Conservation (phyloP, 2,888 invertebrate species). For the Mylabris sibirica region DNA sequence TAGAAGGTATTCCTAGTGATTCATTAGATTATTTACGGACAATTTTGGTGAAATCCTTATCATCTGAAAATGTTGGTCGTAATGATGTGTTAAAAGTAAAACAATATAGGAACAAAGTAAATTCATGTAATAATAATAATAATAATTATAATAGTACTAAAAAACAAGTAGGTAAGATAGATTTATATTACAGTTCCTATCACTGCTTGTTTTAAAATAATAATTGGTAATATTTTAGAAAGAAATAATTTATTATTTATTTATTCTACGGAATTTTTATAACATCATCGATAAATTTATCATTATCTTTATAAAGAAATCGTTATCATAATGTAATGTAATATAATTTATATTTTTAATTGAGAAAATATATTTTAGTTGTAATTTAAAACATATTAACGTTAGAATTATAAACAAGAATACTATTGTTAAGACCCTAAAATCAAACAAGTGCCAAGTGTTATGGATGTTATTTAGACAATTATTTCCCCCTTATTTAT, state of each 20-base stretch:
- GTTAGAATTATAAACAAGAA: too few species aligned
- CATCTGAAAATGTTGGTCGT: conserved; percentile 66
- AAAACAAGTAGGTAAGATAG: conserved; percentile 11
- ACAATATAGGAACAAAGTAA: conserved; percentile 29
- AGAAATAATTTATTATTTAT: not conserved
- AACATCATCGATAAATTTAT: conserved; percentile 13
- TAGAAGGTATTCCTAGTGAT: conserved; percentile 51
- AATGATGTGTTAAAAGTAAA: conserved; percentile 57
- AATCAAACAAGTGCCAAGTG: too few species aligned
- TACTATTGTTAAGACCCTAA: too few species aligned
- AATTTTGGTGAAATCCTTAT: conserved; percentile 66
- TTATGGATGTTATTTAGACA: too few species aligned
- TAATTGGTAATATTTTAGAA: not conserved
- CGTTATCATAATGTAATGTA: not conserved
- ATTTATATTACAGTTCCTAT: not conserved
- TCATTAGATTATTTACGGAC: conserved; percentile 65
- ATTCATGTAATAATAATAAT: conserved; percentile 21
- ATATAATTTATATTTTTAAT: not conserved
- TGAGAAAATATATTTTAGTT: not conserved
- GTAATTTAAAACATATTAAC: too few species aligned
- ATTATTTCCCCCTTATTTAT: not conserved
- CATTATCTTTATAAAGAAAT: not conserved
- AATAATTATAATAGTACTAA: not conserved
- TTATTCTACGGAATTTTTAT: not conserved
- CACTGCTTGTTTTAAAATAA: not conserved